These are phyloP conservation scores for Typhlomys cinereus DNA, from an alignment of 2,113 vertebrate genomes.

Conservation along the genomic window DNA sequence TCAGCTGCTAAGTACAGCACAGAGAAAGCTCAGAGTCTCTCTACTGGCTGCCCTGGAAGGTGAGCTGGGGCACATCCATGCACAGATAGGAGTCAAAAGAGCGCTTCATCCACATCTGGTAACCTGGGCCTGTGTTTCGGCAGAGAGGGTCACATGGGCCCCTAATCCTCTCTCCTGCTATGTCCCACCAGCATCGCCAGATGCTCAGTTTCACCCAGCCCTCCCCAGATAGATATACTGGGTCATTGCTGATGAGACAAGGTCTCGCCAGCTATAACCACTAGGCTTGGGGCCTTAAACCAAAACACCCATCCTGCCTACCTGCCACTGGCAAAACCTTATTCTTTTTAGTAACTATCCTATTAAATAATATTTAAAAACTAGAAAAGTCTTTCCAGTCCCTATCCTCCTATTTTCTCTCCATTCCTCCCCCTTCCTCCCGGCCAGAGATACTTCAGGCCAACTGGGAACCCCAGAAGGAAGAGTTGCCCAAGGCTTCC, in stretches of 20 bases:
- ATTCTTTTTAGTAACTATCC: neutral
- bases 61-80: neutral
- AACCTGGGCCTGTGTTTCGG: conserved; percentile 36
- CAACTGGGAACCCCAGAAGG: neutral
- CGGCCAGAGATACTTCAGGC: neutral
- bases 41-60: neutral
- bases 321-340: neutral
- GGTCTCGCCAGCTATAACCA: neutral
- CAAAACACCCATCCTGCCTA: neutral
- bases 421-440: neutral
- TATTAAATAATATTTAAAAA: neutral
- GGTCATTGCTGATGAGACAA: neutral
- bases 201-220: neutral
- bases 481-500: neutral
- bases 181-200: neutral
- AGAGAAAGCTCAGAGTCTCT: neutral
- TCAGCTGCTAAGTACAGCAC: neutral
- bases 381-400: neutral
- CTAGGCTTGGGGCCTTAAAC: neutral
- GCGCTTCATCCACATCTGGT: conserved; percentile 22
- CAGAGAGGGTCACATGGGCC: conserved; percentile 15
- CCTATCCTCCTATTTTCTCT: neutral
- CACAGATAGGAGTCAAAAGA: neutral
- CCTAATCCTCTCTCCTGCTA: conserved; percentile 9
- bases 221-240: neutral